Percentiles rank a stretch among this genome's conserved stretches.
Evolutionary conservation across 2,113 vertebrate species (phyloP).

Genomic region (Takifugu flavidus): DNA sequence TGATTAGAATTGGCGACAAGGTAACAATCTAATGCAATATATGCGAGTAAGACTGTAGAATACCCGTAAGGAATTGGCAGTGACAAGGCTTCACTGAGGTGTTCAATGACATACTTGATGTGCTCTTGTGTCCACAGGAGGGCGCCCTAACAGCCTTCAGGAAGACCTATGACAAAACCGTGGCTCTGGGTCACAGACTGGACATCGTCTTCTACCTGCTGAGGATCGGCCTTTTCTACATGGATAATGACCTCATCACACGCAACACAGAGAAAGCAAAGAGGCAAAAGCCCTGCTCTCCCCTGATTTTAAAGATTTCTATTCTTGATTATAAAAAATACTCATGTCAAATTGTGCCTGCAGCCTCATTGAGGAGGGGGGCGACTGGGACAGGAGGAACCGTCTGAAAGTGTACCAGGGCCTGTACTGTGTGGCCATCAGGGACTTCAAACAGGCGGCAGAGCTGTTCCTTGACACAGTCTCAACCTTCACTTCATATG

Average conservation of each 20-base stretch:
- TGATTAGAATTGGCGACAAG: conserved; percentile 95
- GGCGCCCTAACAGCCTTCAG: conserved; percentile 91
- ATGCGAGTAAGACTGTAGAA: not conserved
- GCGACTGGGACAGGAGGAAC: conserved; percentile 97
- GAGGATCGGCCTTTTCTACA: conserved; percentile 95
- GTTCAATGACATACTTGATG: not conserved
- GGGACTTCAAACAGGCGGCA: conserved; percentile 96
- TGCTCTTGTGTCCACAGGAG: conserved; percentile 76
- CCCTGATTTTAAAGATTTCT: not conserved
- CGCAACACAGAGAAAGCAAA: conserved; percentile 97
- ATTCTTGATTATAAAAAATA: not conserved
- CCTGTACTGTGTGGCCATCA: conserved; percentile 93
- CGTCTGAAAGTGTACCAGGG: conserved; percentile 98
- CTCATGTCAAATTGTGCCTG: not conserved
- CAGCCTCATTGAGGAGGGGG: conserved; percentile 97
- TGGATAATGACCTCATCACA: conserved; percentile 98
- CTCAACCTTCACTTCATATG: conserved; percentile 98
- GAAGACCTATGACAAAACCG: conserved; percentile 97
- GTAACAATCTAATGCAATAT: conserved; percentile 54
- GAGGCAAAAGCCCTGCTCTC: conserved; percentile 73
- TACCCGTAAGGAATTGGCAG: not conserved
- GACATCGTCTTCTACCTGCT: conserved; percentile 98
- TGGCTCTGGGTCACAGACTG: conserved; percentile 92
- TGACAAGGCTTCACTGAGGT: not conserved
- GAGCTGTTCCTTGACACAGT: conserved; percentile 98